Conservation (phyloP, 1,140 invertebrate genomes). For the Proctacanthus coquilletti region DNA sequence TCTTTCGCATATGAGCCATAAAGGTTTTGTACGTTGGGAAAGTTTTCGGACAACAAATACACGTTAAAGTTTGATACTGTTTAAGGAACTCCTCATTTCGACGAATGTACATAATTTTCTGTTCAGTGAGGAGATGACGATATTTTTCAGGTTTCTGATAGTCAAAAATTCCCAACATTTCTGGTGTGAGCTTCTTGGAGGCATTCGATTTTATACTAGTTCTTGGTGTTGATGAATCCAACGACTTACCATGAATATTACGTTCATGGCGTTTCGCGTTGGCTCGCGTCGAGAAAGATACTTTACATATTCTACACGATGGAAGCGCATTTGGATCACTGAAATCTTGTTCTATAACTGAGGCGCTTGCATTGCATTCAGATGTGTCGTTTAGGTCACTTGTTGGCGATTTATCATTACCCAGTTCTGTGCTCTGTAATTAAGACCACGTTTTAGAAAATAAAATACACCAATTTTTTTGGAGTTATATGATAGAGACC, state of each 20-base stretch:
- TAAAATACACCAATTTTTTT: too few species aligned
- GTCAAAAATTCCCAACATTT: conserved; percentile 22
- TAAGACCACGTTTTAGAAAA: too few species aligned
- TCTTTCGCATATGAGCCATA: conserved; percentile 30
- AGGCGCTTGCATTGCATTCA: too few species aligned
- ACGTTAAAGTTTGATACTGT: conserved; percentile 29
- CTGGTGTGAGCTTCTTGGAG: conserved; percentile 16
- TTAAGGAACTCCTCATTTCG: conserved; percentile 25
- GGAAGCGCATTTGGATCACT: too few species aligned
- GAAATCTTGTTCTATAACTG: too few species aligned
- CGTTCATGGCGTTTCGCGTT: conserved; percentile 29
- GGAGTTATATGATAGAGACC: too few species aligned
- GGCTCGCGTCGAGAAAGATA: conserved; percentile 28
- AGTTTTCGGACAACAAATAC: conserved; percentile 24
- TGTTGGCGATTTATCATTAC: too few species aligned
- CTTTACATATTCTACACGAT: conserved; percentile 22
- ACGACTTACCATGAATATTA: conserved; percentile 27
- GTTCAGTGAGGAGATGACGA: conserved; percentile 17
- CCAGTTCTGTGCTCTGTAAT: too few species aligned
- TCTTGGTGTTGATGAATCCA: conserved; percentile 21
- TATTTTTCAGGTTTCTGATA: conserved; percentile 28
- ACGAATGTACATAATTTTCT: conserved; percentile 26
- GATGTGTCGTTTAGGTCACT: too few species aligned
- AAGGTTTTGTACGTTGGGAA: conserved; percentile 28
- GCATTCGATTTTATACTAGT: conserved; percentile 15